These are phyloP conservation scores for Caradrina clavipalpis DNA, from an alignment of 2,888 invertebrate species.

Conservation along the genomic window DNA sequence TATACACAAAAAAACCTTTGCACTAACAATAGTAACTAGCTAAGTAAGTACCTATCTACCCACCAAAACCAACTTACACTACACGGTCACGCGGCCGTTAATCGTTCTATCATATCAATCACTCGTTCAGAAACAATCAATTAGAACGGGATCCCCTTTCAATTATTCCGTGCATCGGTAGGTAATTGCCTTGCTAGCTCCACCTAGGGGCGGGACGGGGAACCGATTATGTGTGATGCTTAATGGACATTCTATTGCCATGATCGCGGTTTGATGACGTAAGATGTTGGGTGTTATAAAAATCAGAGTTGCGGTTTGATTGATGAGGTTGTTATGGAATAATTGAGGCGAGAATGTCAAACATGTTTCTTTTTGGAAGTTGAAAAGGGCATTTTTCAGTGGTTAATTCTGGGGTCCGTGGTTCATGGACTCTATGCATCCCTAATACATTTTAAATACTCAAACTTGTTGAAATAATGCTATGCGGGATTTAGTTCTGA, in stretches of 20 bases:
- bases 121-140: constrained; percentile 87
- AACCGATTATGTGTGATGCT: constrained; percentile 63
- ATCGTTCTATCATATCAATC: constrained; percentile 87
- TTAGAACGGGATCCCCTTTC: constrained; percentile 88
- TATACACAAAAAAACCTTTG: too few species aligned
- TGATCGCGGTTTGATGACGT: constrained; percentile 62
- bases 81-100: constrained; percentile 66
- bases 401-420: too few species aligned
- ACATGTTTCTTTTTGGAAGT: too few species aligned
- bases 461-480: too few species aligned
- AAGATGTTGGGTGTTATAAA: constrained; percentile 23
- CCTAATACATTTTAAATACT: too few species aligned
- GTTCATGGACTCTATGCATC: too few species aligned
- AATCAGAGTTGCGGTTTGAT: constrained; percentile 43
- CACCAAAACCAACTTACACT: constrained; percentile 15
- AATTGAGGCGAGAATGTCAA: constrained; percentile 28
- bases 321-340: constrained; percentile 47
- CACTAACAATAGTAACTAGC: too few species aligned
- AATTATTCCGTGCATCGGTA: constrained; percentile 84
- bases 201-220: constrained; percentile 70
- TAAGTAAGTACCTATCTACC: constrained; percentile 2
- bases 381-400: too few species aligned
- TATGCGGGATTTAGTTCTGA: too few species aligned
- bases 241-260: constrained; percentile 61
- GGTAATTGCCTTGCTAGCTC: constrained; percentile 81